Percentiles rank a stretch among this genome's conserved stretches.
phyloP scores from a whole-genome alignment of 2,113 vertebrate genomes.

The Columba janthina region DNA sequence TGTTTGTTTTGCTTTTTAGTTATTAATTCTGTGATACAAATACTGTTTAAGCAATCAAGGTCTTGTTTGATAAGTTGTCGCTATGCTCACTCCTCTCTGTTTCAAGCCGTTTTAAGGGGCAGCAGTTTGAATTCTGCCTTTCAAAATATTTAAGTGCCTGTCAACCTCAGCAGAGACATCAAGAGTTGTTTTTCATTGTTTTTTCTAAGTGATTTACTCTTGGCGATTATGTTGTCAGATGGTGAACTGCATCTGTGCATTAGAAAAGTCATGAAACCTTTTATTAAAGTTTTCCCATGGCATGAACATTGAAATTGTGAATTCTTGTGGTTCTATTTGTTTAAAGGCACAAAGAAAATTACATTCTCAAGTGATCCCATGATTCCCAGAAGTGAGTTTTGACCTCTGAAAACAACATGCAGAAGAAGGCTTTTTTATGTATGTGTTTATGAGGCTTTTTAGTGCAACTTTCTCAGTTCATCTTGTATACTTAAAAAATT shows the following conservation, averaged over 20 bases:
- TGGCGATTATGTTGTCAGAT: not conserved
- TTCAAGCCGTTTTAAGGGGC: not conserved
- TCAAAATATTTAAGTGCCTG: slow-evolving; percentile 26
- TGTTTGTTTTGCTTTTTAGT: not conserved
- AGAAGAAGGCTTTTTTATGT: not conserved
- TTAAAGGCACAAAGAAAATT: not conserved
- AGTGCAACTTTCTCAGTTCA: not conserved
- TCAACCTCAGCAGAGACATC: not conserved
- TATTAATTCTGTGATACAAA: not conserved
- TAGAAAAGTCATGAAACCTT: not conserved
- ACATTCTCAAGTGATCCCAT: not conserved
- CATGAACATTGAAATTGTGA: not conserved
- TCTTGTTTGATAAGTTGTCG: not conserved
- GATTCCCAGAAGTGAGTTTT: not conserved
- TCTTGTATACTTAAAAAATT: not conserved
- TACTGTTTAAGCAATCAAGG: not conserved
- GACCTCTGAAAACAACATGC: not conserved
- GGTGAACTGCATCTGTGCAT: not conserved
- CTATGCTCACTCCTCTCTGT: not conserved
- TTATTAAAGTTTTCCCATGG: not conserved
- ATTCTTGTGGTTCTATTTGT: not conserved
- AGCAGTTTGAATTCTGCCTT: slow-evolving; percentile 6
- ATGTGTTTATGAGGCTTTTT: not conserved
- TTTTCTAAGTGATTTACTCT: not conserved
- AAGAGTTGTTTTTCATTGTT: not conserved